A percentile compares a stretch with the other conserved stretches of the same genome.
Evolutionary conservation across 2,113 vertebrate species (phyloP).

Genomic region (Gavialis gangeticus): DNA sequence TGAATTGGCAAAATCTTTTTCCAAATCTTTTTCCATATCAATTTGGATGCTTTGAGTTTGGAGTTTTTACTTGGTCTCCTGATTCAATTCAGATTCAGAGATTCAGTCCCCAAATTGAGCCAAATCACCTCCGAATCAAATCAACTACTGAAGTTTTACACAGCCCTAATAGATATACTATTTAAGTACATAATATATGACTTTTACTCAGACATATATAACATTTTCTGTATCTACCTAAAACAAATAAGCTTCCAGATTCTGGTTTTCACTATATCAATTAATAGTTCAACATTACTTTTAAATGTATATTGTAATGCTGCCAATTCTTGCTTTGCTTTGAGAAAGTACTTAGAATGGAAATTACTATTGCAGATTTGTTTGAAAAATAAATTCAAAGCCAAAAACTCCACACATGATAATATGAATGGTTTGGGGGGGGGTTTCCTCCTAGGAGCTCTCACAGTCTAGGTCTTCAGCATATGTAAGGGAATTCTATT

Average conservation of each 20-base stretch:
- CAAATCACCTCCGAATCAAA: no score
- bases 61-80: no score
- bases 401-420: constrained; percentile 50
- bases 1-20: no score
- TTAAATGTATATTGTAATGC: constrained; percentile 19
- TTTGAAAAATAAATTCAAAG: constrained; percentile 33
- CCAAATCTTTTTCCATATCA: no score
- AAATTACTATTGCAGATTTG: constrained; percentile 55
- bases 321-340: constrained; percentile 30
- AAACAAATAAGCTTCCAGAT: constrained; percentile 26
- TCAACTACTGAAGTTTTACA: no score
- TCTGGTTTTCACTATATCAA: constrained; percentile 28
- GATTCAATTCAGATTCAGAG: no score
- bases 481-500: neutral
- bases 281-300: constrained; percentile 39
- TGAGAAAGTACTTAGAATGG: neutral
- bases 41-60: no score
- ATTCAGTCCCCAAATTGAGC: no score
- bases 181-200: neutral
- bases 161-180: neutral
- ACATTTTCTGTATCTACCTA: constrained; percentile 13
- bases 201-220: neutral
- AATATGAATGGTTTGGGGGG: neutral
- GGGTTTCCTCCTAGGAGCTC: neutral
- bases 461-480: neutral